Base-by-base conservation (phyloP, 2,113 vertebrate genomes). In the Cyanistes caeruleus region DNA sequence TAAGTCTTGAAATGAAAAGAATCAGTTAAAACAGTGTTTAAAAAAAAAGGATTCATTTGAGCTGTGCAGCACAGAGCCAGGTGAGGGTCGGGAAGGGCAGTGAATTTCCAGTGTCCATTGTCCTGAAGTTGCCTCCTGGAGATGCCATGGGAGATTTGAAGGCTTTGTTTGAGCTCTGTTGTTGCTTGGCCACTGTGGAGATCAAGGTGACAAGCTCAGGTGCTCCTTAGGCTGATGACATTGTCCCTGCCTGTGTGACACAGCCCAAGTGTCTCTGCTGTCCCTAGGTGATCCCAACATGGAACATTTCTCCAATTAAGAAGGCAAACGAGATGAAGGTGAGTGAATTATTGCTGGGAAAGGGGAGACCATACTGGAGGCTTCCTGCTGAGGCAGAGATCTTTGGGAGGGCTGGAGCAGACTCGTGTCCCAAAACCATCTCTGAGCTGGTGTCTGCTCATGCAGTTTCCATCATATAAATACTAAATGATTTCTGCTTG, bases 221-320 rank as follows among this genome's bases (percentile, higher is more conserved):
- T 13, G 5, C 33, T 52, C 25, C 12, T 41, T 8, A 16, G 27
- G 1, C 55, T 8, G 31, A 14, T 28, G 9, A 30, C 41, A 0
- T 11, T 44, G 27, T 3, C 44, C 8, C 83, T 58, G 72, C 31
- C 72, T 16, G 13, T 59, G 44, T 86, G 72, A 76, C 84, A 52
- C 22, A 51, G 33, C 55, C 73, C 9, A 18, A 13, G 35, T 39
- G 16, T 5, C 76, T 86, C 63, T 96, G 56, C 65, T 86, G 16
- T 96, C 90, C 72, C 60, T 55, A 99, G 99, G 99, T 99, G 58
- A 99, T 99, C 90, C 99, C 99, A 24, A 98, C 98, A 0, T 99
- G 99, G 99, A 99, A 99, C 95, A 99, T 99, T 89, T 99, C 99
- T 53, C 99, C 99, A 27, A 99, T 99, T 95, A 99, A 99, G 98